Evolutionary conservation across 2,888 invertebrate species (phyloP).

Genomic region (Dicyrtomina minuta): DNA sequence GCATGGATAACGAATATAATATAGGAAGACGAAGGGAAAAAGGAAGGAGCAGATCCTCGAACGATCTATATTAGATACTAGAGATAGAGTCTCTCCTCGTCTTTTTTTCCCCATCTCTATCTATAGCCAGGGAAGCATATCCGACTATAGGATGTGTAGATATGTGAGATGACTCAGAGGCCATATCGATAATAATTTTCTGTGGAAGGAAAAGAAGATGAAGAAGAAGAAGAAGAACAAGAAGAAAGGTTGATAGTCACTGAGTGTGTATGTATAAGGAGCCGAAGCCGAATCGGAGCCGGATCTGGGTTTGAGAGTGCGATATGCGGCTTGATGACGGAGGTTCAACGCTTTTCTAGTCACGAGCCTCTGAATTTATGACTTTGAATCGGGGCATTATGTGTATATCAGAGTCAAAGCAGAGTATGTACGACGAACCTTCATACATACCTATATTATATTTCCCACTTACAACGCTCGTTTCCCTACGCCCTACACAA

Average conservation of each 20-base stretch:
- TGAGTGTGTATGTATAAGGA: neutral
- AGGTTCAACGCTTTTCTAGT: constrained; percentile 43
- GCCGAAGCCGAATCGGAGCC: constrained; percentile 34
- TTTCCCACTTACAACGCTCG: no score
- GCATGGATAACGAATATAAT: no score
- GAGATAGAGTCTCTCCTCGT: neutral
- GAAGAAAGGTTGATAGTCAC: neutral
- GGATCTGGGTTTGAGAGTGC: constrained; percentile 39
- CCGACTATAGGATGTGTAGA: no score
- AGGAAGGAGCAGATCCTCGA: neutral
- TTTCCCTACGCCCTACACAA: no score
- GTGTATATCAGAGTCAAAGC: no score
- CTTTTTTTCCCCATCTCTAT: neutral
- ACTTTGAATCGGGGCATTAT: constrained; percentile 37
- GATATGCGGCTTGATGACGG: constrained; percentile 39
- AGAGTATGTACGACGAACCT: neutral
- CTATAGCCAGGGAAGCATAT: no score
- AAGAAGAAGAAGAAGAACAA: neutral
- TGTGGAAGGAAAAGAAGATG: neutral
- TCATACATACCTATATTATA: neutral
- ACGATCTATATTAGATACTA: constrained; percentile 1
- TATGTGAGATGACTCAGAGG: neutral
- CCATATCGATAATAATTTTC: neutral
- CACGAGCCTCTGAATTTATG: constrained; percentile 45
- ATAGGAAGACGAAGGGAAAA: neutral